Evolutionary conservation across 2,113 vertebrate genomes (phyloP).

Genomic region (Pardalotus punctatus): DNA sequence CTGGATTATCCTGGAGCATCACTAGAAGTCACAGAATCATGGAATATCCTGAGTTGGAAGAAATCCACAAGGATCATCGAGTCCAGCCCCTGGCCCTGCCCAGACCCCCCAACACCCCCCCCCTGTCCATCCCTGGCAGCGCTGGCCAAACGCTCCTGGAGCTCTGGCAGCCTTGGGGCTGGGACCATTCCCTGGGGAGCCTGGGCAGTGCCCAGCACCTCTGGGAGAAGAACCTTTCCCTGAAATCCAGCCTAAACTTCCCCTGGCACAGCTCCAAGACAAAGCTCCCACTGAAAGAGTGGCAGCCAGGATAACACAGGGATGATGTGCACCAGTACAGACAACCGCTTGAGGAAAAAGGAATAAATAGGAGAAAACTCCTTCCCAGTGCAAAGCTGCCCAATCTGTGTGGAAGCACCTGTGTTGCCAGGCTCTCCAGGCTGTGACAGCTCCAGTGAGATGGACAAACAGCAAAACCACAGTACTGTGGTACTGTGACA

Average conservation of each 20-base stretch:
- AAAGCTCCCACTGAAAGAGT: background rate
- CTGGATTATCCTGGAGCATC: background rate
- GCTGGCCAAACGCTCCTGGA: background rate
- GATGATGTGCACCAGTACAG: background rate
- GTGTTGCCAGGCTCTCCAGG: background rate
- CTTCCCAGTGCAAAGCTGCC: background rate
- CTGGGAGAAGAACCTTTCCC: background rate
- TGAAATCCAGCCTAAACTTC: background rate
- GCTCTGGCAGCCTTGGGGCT: background rate
- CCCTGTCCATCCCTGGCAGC: background rate
- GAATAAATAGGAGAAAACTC: background rate
- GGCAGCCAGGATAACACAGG: background rate
- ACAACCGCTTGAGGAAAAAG: background rate
- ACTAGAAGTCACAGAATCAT: background rate
- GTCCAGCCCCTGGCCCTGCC: accelerated
- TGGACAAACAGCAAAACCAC: background rate
- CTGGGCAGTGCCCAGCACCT: background rate
- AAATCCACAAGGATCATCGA: background rate
- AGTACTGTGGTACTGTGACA: background rate
- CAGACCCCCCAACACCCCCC: background rate
- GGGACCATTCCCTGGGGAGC: background rate
- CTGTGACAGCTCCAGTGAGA: background rate
- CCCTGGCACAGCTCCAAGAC: background rate
- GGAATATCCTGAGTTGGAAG: background rate
- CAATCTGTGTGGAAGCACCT: background rate